Conservation (phyloP, 2,113 vertebrate species). For the Chloroceryle aenea region DNA sequence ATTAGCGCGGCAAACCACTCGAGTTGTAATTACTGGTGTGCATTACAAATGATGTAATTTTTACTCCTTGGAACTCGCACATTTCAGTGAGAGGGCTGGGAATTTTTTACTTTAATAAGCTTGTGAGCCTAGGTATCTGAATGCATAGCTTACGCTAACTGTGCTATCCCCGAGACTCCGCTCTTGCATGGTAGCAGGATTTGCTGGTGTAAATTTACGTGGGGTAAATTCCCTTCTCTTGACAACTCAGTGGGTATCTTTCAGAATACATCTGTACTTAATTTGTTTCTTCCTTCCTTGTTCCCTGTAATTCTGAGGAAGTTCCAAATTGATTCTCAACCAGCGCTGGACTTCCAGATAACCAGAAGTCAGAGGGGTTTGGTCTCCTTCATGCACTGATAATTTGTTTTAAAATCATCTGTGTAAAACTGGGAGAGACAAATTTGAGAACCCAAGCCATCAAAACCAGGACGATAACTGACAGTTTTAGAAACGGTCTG, state of each 20-base stretch:
- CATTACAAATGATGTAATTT: slow-evolving; percentile 13
- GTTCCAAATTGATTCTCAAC: background rate
- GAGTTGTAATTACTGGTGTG: slow-evolving; percentile 44
- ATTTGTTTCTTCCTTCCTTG: background rate
- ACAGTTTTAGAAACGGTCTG: background rate
- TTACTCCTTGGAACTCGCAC: background rate
- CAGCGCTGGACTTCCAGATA: background rate
- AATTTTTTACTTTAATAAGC: background rate
- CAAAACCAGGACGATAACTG: background rate
- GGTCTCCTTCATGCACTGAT: slow-evolving; percentile 16
- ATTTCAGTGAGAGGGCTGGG: background rate
- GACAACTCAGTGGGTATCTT: background rate
- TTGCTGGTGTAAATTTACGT: background rate
- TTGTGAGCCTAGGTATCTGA: background rate
- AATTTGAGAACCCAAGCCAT: background rate
- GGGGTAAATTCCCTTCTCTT: background rate
- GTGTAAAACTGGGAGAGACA: background rate
- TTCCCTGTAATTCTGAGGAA: background rate
- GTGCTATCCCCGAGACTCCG: background rate
- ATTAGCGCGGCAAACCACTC: slow-evolving; percentile 29
- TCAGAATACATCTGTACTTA: background rate
- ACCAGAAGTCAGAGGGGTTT: background rate
- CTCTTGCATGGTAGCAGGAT: background rate
- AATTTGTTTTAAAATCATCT: slow-evolving; percentile 13
- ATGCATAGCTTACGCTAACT: background rate